phyloP scores from a whole-genome alignment of 2,113 vertebrate genomes.

The Channa maculata region DNA sequence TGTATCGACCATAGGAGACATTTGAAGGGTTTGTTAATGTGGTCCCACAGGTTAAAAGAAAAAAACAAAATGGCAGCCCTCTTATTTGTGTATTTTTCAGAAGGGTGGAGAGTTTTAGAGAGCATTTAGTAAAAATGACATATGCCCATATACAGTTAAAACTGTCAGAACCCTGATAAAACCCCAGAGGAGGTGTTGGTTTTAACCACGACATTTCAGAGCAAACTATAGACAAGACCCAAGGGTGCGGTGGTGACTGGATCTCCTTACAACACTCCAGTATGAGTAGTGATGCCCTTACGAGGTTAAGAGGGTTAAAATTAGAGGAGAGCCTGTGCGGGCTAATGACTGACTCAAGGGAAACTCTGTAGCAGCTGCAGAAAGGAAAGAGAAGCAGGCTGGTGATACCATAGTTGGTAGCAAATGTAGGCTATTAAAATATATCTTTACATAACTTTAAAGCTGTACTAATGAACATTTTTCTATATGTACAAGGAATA shows the following conservation, averaged over 20 bases:
- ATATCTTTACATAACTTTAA: neutral
- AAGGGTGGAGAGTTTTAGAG: constrained; percentile 10
- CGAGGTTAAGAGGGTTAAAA: constrained; percentile 61
- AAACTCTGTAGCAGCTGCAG: constrained; percentile 27
- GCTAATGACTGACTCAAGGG: constrained; percentile 51
- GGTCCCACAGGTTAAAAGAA: neutral
- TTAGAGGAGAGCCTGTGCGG: constrained; percentile 25
- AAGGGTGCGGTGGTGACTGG: constrained; percentile 62
- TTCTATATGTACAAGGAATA: neutral
- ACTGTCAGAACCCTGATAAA: constrained; percentile 43
- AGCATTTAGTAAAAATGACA: constrained; percentile 38
- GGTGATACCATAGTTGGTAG: neutral
- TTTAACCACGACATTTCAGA: constrained; percentile 79
- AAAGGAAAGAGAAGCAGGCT: constrained; percentile 12
- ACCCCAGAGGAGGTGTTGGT: constrained; percentile 73
- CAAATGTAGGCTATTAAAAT: neutral
- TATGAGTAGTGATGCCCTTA: constrained; percentile 35
- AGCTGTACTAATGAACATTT: neutral
- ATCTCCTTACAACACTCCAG: constrained; percentile 65
- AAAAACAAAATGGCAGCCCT: constrained; percentile 9
- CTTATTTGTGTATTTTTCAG: constrained; percentile 38
- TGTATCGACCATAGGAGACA: neutral
- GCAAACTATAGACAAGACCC: constrained; percentile 71
- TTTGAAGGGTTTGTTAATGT: neutral
- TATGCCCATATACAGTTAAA: constrained; percentile 22